Evolutionary conservation across 2,797 vertebrate genomes (phyloP).

Genomic region (Artibeus jamaicensis): DNA sequence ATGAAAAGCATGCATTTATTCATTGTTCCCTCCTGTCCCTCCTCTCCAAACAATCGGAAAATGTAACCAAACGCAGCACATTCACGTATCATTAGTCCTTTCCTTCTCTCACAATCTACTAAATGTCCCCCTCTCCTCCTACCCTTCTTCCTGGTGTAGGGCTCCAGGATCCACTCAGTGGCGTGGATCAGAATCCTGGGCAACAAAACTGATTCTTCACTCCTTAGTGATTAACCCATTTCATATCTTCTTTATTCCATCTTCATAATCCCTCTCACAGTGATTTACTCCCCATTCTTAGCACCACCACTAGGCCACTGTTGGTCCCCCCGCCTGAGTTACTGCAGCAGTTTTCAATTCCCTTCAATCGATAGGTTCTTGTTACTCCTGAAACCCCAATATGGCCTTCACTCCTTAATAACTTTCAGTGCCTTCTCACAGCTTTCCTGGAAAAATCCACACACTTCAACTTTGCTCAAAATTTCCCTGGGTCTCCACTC

Average conservation of each 20-base stretch:
- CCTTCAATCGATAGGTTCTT: neutral
- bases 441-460: neutral
- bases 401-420: neutral
- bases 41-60: neutral
- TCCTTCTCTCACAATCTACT: neutral
- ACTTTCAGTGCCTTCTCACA: neutral
- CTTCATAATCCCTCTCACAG: neutral
- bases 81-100: neutral
- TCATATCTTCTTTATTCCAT: neutral
- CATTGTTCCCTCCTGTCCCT: fast-evolving
- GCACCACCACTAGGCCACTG: neutral
- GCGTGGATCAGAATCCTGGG: neutral
- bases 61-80: neutral
- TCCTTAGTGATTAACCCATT: neutral
- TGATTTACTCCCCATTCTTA: neutral
- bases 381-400: neutral
- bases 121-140: neutral
- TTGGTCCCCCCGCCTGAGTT: neutral
- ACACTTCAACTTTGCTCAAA: neutral
- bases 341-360: neutral
- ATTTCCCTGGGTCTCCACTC: neutral
- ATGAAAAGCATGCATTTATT: neutral
- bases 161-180: neutral
- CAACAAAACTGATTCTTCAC: neutral
- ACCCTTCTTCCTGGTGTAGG: neutral